Percentiles rank a stretch among this genome's conserved stretches.
phyloP scores from a whole-genome alignment of 2,113 vertebrate species.

The Leptocoma aspasia region DNA sequence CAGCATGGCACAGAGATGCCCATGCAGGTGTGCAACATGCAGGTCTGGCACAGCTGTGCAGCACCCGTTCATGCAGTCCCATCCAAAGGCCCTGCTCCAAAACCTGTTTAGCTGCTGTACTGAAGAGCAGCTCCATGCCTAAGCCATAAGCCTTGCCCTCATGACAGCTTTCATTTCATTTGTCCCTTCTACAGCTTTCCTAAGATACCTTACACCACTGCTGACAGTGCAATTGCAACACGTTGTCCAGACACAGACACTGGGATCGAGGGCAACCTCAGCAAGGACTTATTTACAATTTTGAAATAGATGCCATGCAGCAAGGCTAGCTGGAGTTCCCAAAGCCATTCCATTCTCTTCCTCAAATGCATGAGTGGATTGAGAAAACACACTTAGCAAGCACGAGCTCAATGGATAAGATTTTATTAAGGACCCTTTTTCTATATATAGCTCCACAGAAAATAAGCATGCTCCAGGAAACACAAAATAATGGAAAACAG shows the following conservation, averaged over 20 bases:
- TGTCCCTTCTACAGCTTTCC: neutral
- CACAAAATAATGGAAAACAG: neutral
- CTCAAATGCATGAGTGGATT: neutral
- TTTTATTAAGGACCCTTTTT: neutral
- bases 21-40: rapidly evolving
- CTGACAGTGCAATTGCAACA: neutral
- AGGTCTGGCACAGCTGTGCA: neutral
- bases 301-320: neutral
- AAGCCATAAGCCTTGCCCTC: neutral
- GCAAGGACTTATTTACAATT: neutral
- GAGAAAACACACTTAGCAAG: neutral
- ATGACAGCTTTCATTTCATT: neutral
- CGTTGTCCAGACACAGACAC: neutral
- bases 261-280: neutral
- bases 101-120: neutral
- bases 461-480: neutral
- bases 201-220: neutral
- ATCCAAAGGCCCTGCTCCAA: neutral
- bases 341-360: neutral
- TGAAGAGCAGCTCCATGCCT: neutral
- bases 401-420: neutral
- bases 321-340: neutral
- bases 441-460: neutral
- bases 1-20: rapidly evolving
- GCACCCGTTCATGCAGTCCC: rapidly evolving